These are phyloP conservation scores for Sceliomorpha sp. DNA, from an alignment of 2,888 invertebrate species.

Conservation along the genomic window DNA sequence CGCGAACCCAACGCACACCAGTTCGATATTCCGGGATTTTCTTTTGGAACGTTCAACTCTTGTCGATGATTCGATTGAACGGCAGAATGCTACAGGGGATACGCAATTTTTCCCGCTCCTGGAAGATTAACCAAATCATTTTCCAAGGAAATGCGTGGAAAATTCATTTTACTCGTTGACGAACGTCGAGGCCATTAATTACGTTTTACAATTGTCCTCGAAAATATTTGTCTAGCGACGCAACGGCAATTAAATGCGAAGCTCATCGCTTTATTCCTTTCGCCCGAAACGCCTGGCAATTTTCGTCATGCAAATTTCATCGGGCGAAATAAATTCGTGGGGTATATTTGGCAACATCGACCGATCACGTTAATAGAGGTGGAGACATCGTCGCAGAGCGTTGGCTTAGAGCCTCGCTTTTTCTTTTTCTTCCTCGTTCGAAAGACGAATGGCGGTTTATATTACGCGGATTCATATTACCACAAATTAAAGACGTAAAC, in stretches of 20 bases:
- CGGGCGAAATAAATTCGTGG: constrained; percentile 14
- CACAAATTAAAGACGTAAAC: constrained; percentile 74
- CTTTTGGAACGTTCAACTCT: background rate
- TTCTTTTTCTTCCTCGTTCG: constrained; percentile 35
- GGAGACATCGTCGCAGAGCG: constrained; percentile 63
- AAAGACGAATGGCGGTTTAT: constrained; percentile 73
- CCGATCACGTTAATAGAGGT: constrained; percentile 46
- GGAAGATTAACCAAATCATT: no score
- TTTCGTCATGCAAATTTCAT: constrained; percentile 26
- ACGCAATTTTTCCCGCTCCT: no score
- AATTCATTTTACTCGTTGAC: no score
- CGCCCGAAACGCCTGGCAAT: background rate
- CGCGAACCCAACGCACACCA: constrained; percentile 9
- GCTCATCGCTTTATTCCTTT: no score
- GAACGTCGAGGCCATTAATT: no score
- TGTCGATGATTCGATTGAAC: no score
- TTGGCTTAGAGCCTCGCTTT: constrained; percentile 11
- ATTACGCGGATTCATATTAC: constrained; percentile 75
- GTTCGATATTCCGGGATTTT: background rate
- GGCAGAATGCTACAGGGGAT: no score
- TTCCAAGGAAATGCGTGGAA: no score
- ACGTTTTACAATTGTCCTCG: no score
- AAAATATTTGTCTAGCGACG: no score
- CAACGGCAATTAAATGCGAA: no score
- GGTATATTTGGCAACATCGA: constrained; percentile 2